A percentile compares a stretch with the other conserved stretches of the same genome.
phyloP scores from a whole-genome alignment of 2,797 vertebrate species.

The Trichosurus vulpecula region DNA sequence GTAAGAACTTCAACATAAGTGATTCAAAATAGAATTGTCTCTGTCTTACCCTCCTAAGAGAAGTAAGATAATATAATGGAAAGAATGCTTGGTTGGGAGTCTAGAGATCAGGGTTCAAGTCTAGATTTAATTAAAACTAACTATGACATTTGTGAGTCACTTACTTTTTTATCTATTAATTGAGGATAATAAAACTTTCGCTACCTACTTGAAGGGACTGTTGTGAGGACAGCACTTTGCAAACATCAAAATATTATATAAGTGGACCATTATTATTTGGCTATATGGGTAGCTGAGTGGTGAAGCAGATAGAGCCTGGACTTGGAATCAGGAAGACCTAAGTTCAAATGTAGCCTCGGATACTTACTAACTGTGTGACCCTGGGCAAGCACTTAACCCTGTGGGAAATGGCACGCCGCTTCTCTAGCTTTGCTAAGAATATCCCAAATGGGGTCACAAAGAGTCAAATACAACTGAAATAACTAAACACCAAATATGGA shows the following conservation, averaged over 20 bases:
- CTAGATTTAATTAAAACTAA: not conserved
- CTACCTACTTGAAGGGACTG: not conserved
- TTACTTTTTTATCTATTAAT: not conserved
- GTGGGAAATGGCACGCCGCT: not conserved
- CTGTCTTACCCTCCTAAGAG: not conserved
- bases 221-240: not conserved
- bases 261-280: not conserved
- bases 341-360: not conserved
- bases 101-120: not conserved
- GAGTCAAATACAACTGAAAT: not conserved
- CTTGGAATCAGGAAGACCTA: not conserved
- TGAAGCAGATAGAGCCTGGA: not conserved
- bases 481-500: not conserved
- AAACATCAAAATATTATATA: not conserved
- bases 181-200: not conserved
- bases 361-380: not conserved
- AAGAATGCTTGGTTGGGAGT: not conserved
- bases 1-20: not conserved
- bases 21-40: not conserved
- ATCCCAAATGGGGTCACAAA: not conserved
- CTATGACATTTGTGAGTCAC: not conserved
- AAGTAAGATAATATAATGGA: not conserved
- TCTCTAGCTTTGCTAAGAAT: not conserved
- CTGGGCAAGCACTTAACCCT: not conserved
- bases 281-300: not conserved